A percentile compares a stretch with the other conserved stretches of the same genome.
Conservation (phyloP, 1,140 invertebrate genomes). For the Anoplophora glabripennis region DNA sequence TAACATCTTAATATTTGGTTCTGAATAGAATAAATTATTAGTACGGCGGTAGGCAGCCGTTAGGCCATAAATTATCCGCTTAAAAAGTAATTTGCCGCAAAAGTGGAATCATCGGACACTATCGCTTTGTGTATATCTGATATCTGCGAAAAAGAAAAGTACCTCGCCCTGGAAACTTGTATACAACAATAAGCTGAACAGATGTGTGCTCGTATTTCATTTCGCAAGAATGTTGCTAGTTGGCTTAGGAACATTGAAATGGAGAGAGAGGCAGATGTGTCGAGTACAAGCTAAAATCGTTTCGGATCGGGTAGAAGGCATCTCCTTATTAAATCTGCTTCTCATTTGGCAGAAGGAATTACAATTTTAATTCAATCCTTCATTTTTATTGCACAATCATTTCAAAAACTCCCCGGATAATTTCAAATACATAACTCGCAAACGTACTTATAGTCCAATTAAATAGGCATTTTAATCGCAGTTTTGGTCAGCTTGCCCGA, state of each 20-base stretch:
- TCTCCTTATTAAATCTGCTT: too few species aligned
- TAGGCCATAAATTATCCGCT: background rate
- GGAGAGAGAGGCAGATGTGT: too few species aligned
- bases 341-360: too few species aligned
- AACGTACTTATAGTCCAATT: too few species aligned
- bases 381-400: too few species aligned
- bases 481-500: too few species aligned
- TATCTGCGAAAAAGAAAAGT: slow-evolving; percentile 33
- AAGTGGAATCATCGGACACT: slow-evolving; percentile 19
- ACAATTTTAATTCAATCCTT: too few species aligned
- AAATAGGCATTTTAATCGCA: too few species aligned
- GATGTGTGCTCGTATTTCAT: slow-evolving; percentile 37
- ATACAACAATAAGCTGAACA: slow-evolving; percentile 37
- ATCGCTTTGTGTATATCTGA: slow-evolving; percentile 31
- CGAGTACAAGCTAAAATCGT: too few species aligned
- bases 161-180: slow-evolving; percentile 34
- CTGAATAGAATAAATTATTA: slow-evolving; percentile 41
- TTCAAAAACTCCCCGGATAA: too few species aligned
- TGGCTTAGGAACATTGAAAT: background rate
- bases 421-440: too few species aligned
- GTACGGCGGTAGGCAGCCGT: slow-evolving; percentile 17
- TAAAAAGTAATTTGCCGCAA: slow-evolving; percentile 11
- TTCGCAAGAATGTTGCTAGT: slow-evolving; percentile 24
- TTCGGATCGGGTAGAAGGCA: too few species aligned
- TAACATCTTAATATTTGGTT: slow-evolving; percentile 42